Evolutionary conservation across 2,797 vertebrate species (phyloP).

Genomic region (Hoplostethus atlanticus): DNA sequence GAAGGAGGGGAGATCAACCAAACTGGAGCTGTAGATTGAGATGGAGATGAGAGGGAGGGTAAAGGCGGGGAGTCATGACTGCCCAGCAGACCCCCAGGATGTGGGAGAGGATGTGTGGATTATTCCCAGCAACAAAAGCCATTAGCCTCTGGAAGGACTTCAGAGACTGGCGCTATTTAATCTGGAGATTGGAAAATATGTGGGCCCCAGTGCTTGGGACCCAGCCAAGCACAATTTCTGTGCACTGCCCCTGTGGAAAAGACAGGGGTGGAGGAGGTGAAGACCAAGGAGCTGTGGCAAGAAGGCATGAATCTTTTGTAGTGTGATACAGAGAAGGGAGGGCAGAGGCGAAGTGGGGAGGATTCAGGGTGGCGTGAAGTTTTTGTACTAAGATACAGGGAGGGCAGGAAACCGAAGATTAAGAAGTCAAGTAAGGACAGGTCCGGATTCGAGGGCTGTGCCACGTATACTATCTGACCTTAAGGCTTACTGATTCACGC

Average conservation of each 20-base stretch:
- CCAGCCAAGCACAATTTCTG: conserved; percentile 80
- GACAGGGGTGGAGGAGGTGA: conserved; percentile 69
- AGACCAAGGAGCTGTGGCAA: conserved; percentile 53
- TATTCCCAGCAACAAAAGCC: conserved; percentile 90
- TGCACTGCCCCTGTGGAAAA: conserved; percentile 77
- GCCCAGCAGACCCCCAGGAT: conserved; percentile 84
- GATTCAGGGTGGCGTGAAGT: conserved; percentile 74
- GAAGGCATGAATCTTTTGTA: conserved; percentile 69
- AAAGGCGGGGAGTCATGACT: conserved; percentile 72
- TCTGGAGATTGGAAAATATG: conserved; percentile 88
- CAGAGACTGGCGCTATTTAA: conserved; percentile 88
- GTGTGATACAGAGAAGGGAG: conserved; percentile 64
- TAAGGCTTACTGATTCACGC: conserved; percentile 39
- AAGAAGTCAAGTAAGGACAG: conserved; percentile 84
- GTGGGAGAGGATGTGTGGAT: conserved; percentile 90
- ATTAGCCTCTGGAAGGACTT: conserved; percentile 88
- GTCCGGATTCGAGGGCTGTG: conserved; percentile 64
- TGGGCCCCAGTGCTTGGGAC: conserved; percentile 82
- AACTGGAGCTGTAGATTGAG: conserved; percentile 76
- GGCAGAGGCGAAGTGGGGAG: conserved; percentile 57
- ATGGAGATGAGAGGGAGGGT: conserved; percentile 71
- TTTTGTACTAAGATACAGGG: conserved; percentile 74
- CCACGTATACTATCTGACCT: conserved; percentile 44
- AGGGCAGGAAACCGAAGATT: conserved; percentile 85
- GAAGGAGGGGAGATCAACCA: conserved; percentile 67